Evolutionary conservation across 2,888 invertebrate genomes (phyloP).

Genomic region (Hyalella azteca): DNA sequence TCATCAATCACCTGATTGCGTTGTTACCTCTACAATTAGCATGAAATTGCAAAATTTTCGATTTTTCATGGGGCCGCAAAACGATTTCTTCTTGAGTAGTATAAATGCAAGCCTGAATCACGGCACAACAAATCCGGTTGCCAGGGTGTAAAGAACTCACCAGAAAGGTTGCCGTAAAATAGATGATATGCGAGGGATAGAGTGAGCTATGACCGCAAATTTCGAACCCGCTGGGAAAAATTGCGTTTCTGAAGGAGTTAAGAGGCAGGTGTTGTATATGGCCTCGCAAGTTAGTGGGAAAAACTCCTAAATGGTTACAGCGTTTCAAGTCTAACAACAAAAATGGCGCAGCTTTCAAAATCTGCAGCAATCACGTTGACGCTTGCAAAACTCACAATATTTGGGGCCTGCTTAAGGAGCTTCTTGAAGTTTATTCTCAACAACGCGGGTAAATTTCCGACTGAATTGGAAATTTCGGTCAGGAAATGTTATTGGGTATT

Average conservation of each 20-base stretch:
- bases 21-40: no score
- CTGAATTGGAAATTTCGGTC: no score
- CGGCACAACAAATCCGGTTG: no score
- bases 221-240: constrained; percentile 6
- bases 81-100: no score
- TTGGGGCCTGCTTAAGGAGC: constrained; percentile 10
- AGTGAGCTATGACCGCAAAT: constrained; percentile 37
- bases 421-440: no score
- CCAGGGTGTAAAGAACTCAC: constrained; percentile 8
- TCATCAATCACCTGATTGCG: no score
- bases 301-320: constrained; percentile 40
- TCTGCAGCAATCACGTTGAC: constrained; percentile 10
- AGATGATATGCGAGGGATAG: constrained; percentile 36
- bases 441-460: no score
- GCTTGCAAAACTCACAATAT: constrained; percentile 17
- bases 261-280: constrained; percentile 34
- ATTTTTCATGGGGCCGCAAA: no score
- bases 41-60: no score
- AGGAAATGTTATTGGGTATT: no score
- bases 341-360: constrained; percentile 14
- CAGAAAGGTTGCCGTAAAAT: constrained; percentile 27
- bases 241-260: constrained; percentile 32
- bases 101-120: no score
- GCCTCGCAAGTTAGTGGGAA: constrained; percentile 37
- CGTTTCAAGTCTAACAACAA: constrained; percentile 27